Base-by-base conservation (phyloP, 2,888 invertebrate species). In the Anarsia innoxiella region DNA sequence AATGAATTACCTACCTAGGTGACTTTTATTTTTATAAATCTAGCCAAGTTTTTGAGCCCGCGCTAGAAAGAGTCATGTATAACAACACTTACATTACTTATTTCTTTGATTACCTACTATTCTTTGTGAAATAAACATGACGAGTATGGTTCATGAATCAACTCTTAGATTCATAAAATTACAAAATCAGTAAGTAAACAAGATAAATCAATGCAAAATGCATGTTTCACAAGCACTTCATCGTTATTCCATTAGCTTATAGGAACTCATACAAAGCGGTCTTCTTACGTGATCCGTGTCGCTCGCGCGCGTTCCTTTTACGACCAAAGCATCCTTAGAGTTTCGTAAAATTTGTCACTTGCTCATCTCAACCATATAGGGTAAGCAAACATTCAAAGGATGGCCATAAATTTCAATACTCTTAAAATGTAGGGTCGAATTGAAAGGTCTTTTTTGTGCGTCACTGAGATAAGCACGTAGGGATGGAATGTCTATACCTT, bases 351-450 rank as follows among this genome's bases (percentile, higher is more conserved):
- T 8, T 5, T 19, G 3, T 19, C 19, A 19, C 4, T 19, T 3
- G 19, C 19, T 19, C 19, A 19, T 8, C 8, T 19, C 8, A 19
- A 19, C 19, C 8, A 19, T 19, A 19, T 19, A 5, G 3, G 8
- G 19, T 5, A 19, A 19, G 19, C 4, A 19, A 19, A 5, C 50
- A 56, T 59, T 62, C 49, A 59, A 68, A 66, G 65, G 65, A 54
- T 58, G 60, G 67, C 69, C 66, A 59, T 71, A 70, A 73, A 75
- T 73, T 66, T 68, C 62, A 70, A 72, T 69, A 69, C 62, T 66
- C 63, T 63, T 61, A 59, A 64, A 67, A 66, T 65, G 65, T 64
- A 64, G 66, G 64, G 64, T 59, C 60, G 61, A 63, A 62, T 66
- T 63, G 60, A 74, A 72, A 72, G 63, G 63, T 56, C 59, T 51